Base-by-base conservation (phyloP, 1,140 invertebrate genomes). In the Leptinotarsa texana region DNA sequence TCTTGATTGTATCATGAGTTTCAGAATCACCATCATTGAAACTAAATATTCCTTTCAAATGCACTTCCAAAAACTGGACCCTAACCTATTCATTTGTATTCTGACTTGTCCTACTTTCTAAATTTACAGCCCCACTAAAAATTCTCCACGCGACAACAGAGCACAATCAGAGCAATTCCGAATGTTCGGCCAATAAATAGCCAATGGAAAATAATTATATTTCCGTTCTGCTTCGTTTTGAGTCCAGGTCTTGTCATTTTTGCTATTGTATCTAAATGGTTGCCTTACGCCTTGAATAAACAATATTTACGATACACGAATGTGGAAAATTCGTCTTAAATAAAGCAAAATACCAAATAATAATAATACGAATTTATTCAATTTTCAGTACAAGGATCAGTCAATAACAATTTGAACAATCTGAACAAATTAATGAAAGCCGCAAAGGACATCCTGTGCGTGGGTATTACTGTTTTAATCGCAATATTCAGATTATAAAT, bases 81-180 rank as follows among this genome's bases (percentile, higher is more conserved):
- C 63, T 75, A 65, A 75, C 71, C 27, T 51, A 62, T 49, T 70
- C 62, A 75, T 75, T 75, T 75, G 42, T 75, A 57, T 75, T 75
- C 68, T 18, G 74, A 75, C 69, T 69, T 75, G 74, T 75, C 74
- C 74, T 49, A 75, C 74, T 75, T 75, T 75, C 74, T 72, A 75
- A 75, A 75, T 75, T 75, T 75, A 75, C 69, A 75, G 49, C 74
- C 74, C 69, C 18, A 27, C 27, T 72, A 72, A 75, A 65, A 71
- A 75, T 75, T 75, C 63, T 75, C 68, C 74, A 72, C 74, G 68
- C 74, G 69, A 71, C 74, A 70, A 70, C 27, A 47, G 21, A 69
- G 48, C 65, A 67, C 65, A 67, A 67, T 67, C 42, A 67, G 24
- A 17, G 65, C 27, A 67, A 67, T 67, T 67, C 69, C 62, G 51